phyloP scores from a whole-genome alignment of 1,140 invertebrate genomes.

The Penaeus chinensis region DNA sequence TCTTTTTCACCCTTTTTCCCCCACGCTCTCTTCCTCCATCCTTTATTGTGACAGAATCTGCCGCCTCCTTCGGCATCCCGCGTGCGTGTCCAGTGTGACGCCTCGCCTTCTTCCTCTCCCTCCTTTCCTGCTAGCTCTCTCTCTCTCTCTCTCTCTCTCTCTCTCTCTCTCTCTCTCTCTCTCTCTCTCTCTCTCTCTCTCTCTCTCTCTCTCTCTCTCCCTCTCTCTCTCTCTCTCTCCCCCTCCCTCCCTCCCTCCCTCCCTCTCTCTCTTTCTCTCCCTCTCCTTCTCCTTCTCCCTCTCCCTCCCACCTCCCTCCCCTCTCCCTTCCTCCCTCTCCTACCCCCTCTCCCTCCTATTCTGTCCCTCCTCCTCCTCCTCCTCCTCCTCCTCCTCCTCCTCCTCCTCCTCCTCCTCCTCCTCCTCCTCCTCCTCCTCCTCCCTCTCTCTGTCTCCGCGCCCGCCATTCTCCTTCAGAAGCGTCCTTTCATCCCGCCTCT shows the following conservation, averaged over 20 bases:
- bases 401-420: not conserved
- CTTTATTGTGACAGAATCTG: too few relatives aligned
- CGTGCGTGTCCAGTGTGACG: too few relatives aligned
- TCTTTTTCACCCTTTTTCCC: too few relatives aligned
- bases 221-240: not conserved
- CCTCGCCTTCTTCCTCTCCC: too few relatives aligned
- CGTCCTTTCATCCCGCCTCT: too few relatives aligned
- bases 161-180: constrained; percentile 30
- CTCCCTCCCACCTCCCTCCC: not conserved
- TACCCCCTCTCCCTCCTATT: not conserved
- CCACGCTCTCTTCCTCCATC: too few relatives aligned
- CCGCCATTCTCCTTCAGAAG: too few relatives aligned
- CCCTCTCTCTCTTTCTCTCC: not conserved
- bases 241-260: not conserved
- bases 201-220: not conserved
- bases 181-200: not conserved
- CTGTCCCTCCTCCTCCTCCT: constrained; percentile 3
- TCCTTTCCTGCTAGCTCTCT: constrained; percentile 18
- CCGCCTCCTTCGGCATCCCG: too few relatives aligned
- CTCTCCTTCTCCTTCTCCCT: not conserved
- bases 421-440: not conserved
- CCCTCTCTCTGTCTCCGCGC: not conserved
- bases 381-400: not conserved
- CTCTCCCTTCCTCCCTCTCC: not conserved
- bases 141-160: constrained; percentile 24